Evolutionary conservation across 2,888 invertebrate genomes (phyloP).

Genomic region (Deilephila porcellus): DNA sequence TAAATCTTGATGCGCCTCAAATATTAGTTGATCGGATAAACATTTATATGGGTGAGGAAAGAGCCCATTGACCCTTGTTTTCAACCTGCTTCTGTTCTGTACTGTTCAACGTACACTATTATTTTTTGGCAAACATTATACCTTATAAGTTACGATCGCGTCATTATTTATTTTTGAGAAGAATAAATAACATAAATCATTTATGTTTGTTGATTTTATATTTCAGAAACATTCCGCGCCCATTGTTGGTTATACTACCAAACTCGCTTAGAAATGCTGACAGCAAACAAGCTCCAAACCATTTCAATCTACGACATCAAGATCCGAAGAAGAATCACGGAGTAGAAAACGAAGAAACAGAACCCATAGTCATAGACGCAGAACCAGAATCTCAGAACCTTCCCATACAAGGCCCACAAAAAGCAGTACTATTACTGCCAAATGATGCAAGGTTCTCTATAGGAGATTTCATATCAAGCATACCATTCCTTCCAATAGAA

Average conservation of each 20-base stretch:
- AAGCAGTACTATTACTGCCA: constrained; percentile 55
- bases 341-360: constrained; percentile 53
- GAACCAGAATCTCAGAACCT: constrained; percentile 39
- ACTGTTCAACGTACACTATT: too few species aligned
- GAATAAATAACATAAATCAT: neutral
- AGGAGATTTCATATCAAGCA: constrained; percentile 78
- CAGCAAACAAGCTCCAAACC: constrained; percentile 32
- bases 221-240: constrained; percentile 56
- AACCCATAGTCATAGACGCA: constrained; percentile 66
- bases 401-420: constrained; percentile 38
- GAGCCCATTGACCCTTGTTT: too few species aligned
- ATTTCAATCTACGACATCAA: constrained; percentile 9
- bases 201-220: neutral
- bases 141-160: too few species aligned
- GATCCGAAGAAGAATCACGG: constrained; percentile 45
- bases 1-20: too few species aligned
- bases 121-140: too few species aligned
- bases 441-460: constrained; percentile 60
- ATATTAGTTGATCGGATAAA: too few species aligned
- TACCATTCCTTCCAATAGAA: constrained; percentile 86
- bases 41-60: too few species aligned
- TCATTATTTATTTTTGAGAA: too few species aligned
- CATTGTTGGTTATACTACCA: constrained; percentile 61
- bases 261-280: constrained; percentile 45
- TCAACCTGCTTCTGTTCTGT: too few species aligned